A percentile compares a stretch with the other conserved stretches of the same genome.
These are phyloP conservation scores for Ips typographus DNA, from an alignment of 1,140 invertebrate species.

Conservation along the genomic window DNA sequence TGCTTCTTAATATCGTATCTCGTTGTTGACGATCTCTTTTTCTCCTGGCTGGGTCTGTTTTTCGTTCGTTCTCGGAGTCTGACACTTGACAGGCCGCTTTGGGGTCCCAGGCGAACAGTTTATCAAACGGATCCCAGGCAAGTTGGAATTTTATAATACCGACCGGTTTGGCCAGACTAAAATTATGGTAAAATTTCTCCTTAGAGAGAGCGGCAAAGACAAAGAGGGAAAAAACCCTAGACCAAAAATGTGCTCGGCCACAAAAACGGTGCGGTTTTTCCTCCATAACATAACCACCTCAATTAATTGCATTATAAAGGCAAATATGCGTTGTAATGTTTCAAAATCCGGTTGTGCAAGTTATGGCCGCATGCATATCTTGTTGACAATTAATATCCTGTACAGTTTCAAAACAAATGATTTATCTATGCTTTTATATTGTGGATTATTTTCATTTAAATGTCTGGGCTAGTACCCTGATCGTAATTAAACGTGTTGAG, in stretches of 20 bases:
- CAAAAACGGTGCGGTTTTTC: too few species aligned
- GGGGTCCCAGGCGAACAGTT: conserved; percentile 25
- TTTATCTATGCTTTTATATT: background rate
- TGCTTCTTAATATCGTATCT: background rate
- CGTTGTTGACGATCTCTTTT: conserved; percentile 10
- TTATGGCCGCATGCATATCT: conserved; percentile 4
- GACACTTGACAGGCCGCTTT: conserved; percentile 30
- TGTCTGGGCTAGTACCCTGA: background rate
- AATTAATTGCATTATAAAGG: background rate
- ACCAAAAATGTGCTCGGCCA: too few species aligned
- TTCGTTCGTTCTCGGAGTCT: conserved; percentile 21
- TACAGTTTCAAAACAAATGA: conserved; percentile 13
- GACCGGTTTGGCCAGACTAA: conserved; percentile 18
- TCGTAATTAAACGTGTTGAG: background rate
- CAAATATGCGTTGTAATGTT: background rate
- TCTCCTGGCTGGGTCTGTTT: conserved; percentile 20
- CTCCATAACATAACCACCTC: background rate
- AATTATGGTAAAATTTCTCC: conserved; percentile 16
- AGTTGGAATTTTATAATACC: conserved; percentile 26
- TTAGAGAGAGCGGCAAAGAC: background rate
- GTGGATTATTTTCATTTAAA: too few species aligned
- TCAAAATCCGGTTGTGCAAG: conserved; percentile 7
- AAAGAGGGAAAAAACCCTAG: too few species aligned
- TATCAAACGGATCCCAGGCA: conserved; percentile 23
- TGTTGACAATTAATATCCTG: conserved; percentile 17